A percentile compares a stretch with the other conserved stretches of the same genome.
These are phyloP conservation scores for Rhimphoctona megacephalus DNA, from an alignment of 2,888 invertebrate genomes.

Conservation along the genomic window DNA sequence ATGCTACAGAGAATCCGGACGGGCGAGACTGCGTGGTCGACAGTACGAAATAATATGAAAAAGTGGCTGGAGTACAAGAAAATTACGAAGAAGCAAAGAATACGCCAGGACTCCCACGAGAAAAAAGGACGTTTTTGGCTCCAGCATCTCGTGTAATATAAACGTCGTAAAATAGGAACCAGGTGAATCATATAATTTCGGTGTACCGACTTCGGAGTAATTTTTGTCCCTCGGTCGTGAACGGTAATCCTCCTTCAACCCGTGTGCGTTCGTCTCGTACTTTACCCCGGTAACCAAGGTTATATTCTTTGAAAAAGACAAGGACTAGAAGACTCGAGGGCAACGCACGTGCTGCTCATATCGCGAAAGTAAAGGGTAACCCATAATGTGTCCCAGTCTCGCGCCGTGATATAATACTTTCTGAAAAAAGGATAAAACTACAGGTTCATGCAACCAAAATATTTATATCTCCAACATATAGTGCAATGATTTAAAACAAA, in stretches of 20 bases:
- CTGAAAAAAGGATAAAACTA: background rate
- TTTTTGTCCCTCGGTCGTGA: conserved; percentile 72
- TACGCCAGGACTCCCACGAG: background rate
- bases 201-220: conserved; percentile 79
- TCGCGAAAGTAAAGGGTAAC: conserved; percentile 72
- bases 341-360: conserved; percentile 81
- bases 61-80: conserved; percentile 8
- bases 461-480: conserved; percentile 1
- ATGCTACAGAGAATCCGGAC: background rate
- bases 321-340: conserved; percentile 52
- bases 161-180: conserved; percentile 85
- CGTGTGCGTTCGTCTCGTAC: conserved; percentile 44
- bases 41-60: conserved; percentile 65
- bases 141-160: conserved; percentile 82
- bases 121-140: conserved; percentile 18
- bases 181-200: conserved; percentile 85
- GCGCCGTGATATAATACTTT: conserved; percentile 58
- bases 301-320: conserved; percentile 20
- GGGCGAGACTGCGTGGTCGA: conserved; percentile 67
- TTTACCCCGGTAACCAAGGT: conserved; percentile 33
- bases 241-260: conserved; percentile 39
- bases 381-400: conserved; percentile 34
- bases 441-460: background rate
- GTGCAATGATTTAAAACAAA: background rate
- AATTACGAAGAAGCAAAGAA: conserved; percentile 31